phyloP scores from a whole-genome alignment of 2,888 invertebrate genomes.

The Thera obeliscata region DNA sequence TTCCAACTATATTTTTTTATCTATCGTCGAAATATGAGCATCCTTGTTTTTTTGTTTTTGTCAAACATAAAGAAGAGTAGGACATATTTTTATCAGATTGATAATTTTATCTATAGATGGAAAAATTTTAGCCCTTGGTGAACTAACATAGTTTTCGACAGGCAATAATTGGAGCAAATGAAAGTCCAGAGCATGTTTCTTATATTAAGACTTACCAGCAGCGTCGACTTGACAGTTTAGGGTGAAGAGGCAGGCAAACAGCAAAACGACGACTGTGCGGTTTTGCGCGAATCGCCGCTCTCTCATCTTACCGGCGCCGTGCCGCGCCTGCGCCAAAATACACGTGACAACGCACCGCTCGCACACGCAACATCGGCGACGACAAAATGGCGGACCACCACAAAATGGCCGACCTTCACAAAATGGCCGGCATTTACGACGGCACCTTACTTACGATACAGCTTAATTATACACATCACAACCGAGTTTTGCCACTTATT shows the following conservation, averaged over 20 bases:
- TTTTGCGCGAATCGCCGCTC: slow-evolving; percentile 77
- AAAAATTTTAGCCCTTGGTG: too few species aligned
- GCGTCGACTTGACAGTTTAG: slow-evolving; percentile 76
- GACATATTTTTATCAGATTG: too few species aligned
- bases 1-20: too few species aligned
- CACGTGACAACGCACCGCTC: slow-evolving; percentile 71
- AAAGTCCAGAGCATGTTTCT: slow-evolving; percentile 49
- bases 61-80: too few species aligned
- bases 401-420: slow-evolving; percentile 29
- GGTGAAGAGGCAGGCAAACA: slow-evolving; percentile 77
- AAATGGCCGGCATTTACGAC: slow-evolving; percentile 23
- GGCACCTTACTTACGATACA: slow-evolving; percentile 68
- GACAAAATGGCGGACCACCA: slow-evolving; percentile 43
- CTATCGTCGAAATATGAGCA: too few species aligned
- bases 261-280: slow-evolving; percentile 77
- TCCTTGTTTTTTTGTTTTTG: too few species aligned
- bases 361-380: slow-evolving; percentile 66
- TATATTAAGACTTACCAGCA: slow-evolving; percentile 66
- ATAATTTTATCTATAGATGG: too few species aligned
- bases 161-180: slow-evolving; percentile 43
- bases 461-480: slow-evolving; percentile 83
- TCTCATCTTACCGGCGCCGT: slow-evolving; percentile 83
- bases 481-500: slow-evolving; percentile 82
- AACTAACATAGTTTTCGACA: background rate
- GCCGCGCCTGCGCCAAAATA: slow-evolving; percentile 80